Evolutionary conservation across 2,888 invertebrate genomes (phyloP), one percentile per base, ranked within the genome.

Genomic region (Euspilapteryx auroguttella): DNA sequence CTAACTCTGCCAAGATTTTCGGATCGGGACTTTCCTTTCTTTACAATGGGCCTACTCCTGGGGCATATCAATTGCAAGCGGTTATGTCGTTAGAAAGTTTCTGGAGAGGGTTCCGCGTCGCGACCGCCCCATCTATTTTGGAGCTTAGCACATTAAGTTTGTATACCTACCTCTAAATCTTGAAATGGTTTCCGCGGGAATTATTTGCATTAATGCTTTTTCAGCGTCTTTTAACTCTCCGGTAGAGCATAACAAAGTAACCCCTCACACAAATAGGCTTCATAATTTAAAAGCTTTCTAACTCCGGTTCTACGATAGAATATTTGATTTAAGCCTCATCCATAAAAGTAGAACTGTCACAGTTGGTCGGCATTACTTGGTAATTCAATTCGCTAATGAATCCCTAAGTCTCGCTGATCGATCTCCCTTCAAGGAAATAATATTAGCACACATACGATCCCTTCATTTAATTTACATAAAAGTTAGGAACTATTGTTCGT

Each of bases 41-140:
- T 75, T 75, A 71, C 75, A 75, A 73, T 73, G 66, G 65, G 57
- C 65, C 69, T 73, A 75, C 75, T 66, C 73, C 49, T 55, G 75
- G 71, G 71, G 73, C 75, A 75, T 75, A 73, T 75, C 75, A 75
- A 75, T 71, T 69, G 75, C 75, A 71, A 56, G 75, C 68, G 69
- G 75, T 75, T 75, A 75, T 75, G 73, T 73, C 75, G 75, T 75
- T 75, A 73, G 71, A 69, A 75, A 75, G 57, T 75, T 75, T 65
- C 57, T 45, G 39, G 44, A 47, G 51, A 55, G 56, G 55, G 55
- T 39, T 44, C 45, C 44, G 43, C 43, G 47, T 47, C 49, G 46
- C 38, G 24, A 6, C 28, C 25, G 29, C 49, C 50, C 47, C 56
- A 71, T 73, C 73, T 68, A 71, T 73, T 68, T 68, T 65, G 49